Evolutionary conservation across 2,888 invertebrate species (phyloP), one percentile per base, ranked within the genome.

Genomic region (Aproaerema taeniolella): DNA sequence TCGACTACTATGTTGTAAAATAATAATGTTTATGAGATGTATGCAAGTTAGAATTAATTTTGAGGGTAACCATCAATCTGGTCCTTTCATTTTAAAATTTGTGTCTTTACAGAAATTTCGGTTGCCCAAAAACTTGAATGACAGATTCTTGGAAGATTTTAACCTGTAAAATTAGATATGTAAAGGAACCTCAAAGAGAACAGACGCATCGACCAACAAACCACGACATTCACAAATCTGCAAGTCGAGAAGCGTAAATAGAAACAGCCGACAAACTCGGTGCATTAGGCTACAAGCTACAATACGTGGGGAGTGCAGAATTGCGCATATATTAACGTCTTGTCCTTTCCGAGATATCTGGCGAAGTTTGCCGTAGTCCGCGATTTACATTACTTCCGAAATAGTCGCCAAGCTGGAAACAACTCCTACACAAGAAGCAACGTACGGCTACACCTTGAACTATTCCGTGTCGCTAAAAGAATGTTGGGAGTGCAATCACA

Each of bases 321-420:
- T 79, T 76, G 76, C 67, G 74, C 79, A 85, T 85, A 83, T 73
- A 85, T 85, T 85, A 85, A 67, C 81, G 78, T 82, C 81, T 81
- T 78, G 83, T 85, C 85, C 83, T 80, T 79, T 76, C 78, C 72
- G 65, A 79, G 80, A 75, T 80, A 76, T 81, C 79, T 76, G 66
- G 62, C 61, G 61, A 81, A 85, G 70, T 83, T 82, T 55, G 72
- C 62, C 72, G 67, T 67, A 62, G 67, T 66, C 57, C 67, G 68
- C 80, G 76, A 85, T 83, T 85, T 85, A 83, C 83, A 82, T 78
- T 76, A 67, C 82, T 81, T 79, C 74, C 78, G 75, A 81, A 83
- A 82, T 68, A 69, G 63, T 65, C 65, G 65, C 70, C 65, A 64
- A 69, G 61, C 66, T 64, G 51, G 64, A 52, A 57, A 55, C 63